Evolutionary conservation across 1,140 invertebrate genomes (phyloP), one percentile per base, ranked within the genome.

Genomic region (Drosophila littoralis): DNA sequence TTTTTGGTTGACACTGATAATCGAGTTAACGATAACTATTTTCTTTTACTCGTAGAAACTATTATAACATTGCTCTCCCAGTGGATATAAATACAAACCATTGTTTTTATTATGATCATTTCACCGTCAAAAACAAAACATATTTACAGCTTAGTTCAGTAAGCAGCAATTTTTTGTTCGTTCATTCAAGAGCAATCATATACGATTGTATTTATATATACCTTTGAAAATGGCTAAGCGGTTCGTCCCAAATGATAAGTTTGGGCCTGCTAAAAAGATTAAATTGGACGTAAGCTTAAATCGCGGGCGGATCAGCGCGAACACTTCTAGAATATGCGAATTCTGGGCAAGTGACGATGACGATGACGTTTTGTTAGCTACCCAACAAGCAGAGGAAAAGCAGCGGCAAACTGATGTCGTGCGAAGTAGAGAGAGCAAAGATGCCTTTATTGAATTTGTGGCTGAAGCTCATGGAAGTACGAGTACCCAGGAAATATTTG

Each of bases 311-410:
- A 46, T 9, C 12, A 48, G 7, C 5, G 48, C 40, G 57, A 32
- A 17, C 40, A 42, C 58, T 3, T 64, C 75, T 1, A 69, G 28
- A 38, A 77, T 66, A 7, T 63, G 61, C 3, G 74, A 89, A 17
- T 91, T 91, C 1, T 91, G 91, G 90, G 90, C 63, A 7, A 81
- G 79, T 58, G 86, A 91, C 8, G 91, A 91, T 36, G 91, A 91
- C 22, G 90, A 91, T 64, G 88, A 81, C 13, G 83, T 91, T 28
- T 35, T 91, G 12, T 51, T 91, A 46, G 91, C 90, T 38, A 89
- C 91, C 0, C 90, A 91, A 61, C 51, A 68, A 38, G 91, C 77
- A 17, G 90, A 91, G 52, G 75, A 61, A 42, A 46, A 28, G 0
- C 60, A 64, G 12, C 69, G 58, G 5, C 59, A 77, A 22, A 35